phyloP scores from a whole-genome alignment of 2,113 vertebrate genomes.

The Seriola rivoliana region DNA sequence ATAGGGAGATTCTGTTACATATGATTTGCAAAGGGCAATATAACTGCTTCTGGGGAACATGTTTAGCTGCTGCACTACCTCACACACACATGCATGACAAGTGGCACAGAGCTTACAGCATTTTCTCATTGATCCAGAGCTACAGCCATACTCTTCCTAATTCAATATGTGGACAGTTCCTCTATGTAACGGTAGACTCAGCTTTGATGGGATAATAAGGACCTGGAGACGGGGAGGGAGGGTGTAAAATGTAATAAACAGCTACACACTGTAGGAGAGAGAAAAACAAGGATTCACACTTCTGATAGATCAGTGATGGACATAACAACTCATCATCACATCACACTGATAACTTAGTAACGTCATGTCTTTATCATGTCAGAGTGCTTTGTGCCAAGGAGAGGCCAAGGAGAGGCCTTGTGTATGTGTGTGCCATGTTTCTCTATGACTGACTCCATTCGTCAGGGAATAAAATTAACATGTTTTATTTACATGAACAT shows the following conservation, averaged over 20 bases:
- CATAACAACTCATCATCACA: background rate
- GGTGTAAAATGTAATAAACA: conserved; percentile 41
- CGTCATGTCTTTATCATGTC: background rate
- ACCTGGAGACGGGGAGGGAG: background rate
- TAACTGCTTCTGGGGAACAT: conserved; percentile 46
- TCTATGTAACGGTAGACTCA: conserved; percentile 44
- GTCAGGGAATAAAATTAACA: too few species aligned
- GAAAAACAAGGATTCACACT: conserved; percentile 1
- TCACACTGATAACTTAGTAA: background rate
- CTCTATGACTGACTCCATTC: background rate
- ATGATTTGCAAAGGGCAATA: conserved; percentile 48
- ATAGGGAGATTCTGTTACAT: conserved; percentile 64
- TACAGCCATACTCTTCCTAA: conserved; percentile 39
- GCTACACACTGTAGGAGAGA: conserved; percentile 12
- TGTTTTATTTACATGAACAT: too few species aligned
- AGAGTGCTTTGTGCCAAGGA: background rate
- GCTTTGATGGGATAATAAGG: conserved; percentile 43
- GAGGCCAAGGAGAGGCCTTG: background rate
- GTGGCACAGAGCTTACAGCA: conserved; percentile 30
- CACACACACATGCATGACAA: background rate
- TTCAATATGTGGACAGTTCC: conserved; percentile 54
- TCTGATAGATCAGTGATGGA: background rate
- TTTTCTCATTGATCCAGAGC: conserved; percentile 46
- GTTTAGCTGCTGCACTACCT: conserved; percentile 25
- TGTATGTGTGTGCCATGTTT: background rate